Evolutionary conservation across 2,797 vertebrate genomes (phyloP).

Genomic region (Ctenopoma kingsleyae): DNA sequence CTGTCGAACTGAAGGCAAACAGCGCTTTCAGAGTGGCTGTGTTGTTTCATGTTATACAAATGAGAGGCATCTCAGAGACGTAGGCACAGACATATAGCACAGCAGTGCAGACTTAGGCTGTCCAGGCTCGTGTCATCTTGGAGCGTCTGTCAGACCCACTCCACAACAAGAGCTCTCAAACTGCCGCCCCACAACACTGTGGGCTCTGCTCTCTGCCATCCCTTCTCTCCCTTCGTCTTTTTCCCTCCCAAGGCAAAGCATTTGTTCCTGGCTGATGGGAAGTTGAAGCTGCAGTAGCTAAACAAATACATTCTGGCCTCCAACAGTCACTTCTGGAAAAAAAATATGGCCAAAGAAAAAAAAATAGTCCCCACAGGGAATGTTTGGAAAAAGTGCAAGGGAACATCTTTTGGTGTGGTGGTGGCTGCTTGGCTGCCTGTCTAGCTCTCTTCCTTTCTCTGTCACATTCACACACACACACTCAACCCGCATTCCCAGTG

Average conservation of each 20-base stretch:
- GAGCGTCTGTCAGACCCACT: conserved; percentile 82
- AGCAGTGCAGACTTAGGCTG: conserved; percentile 67
- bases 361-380: conserved; percentile 69
- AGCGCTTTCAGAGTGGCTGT: conserved; percentile 43
- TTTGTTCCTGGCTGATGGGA: conserved; percentile 77
- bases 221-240: conserved; percentile 40
- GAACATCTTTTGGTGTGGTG: conserved; percentile 77
- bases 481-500: conserved; percentile 62
- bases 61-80: conserved; percentile 60
- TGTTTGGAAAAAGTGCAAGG: conserved; percentile 82
- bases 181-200: conserved; percentile 54
- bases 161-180: conserved; percentile 72
- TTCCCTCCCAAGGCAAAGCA: conserved; percentile 66
- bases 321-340: conserved; percentile 66
- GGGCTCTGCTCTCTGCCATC: conserved; percentile 50
- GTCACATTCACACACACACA: conserved; percentile 15
- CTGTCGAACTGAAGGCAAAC: conserved; percentile 50
- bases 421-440: conserved; percentile 71
- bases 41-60: conserved; percentile 67
- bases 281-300: conserved; percentile 75
- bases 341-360: conserved; percentile 54
- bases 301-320: conserved; percentile 82
- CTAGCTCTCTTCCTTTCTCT: conserved; percentile 13
- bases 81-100: conserved; percentile 54
- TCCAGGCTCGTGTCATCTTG: conserved; percentile 71